Percentiles rank a stretch among this genome's conserved stretches.
Conservation (phyloP, 2,888 invertebrate genomes). For the Torymus tubicola region DNA sequence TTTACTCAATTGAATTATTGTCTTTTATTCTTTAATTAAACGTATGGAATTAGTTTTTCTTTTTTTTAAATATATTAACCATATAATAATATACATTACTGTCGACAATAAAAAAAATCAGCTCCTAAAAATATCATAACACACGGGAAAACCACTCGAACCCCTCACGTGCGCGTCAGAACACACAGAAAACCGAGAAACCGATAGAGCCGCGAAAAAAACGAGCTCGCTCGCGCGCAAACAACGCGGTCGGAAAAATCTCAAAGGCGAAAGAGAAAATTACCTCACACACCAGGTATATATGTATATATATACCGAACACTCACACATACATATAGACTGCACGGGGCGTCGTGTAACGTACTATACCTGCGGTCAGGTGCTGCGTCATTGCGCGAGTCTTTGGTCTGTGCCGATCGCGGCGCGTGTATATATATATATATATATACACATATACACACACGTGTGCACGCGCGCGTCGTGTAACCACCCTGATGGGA, state of each 20-base stretch:
- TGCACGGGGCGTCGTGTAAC: not conserved
- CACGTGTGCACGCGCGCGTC: not conserved
- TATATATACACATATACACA: constrained; percentile 25
- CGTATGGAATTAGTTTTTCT: too few species aligned
- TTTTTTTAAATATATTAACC: too few species aligned
- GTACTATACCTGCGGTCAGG: constrained; percentile 38
- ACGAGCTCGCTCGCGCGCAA: not conserved
- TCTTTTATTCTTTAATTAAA: too few species aligned
- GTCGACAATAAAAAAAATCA: too few species aligned
- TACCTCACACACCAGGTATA: not conserved
- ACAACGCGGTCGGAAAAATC: not conserved
- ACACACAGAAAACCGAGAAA: constrained; percentile 11
- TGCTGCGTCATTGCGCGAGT: constrained; percentile 69
- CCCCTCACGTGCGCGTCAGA: not conserved
- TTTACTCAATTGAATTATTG: too few species aligned
- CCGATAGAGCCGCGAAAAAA: constrained; percentile 1
- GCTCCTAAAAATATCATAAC: too few species aligned
- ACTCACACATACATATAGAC: too few species aligned
- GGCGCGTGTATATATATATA: constrained; percentile 39
- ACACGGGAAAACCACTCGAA: too few species aligned
- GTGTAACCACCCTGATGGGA: constrained; percentile 58
- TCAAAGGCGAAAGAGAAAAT: not conserved
- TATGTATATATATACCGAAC: too few species aligned
- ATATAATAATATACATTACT: too few species aligned
- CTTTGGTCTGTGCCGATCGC: constrained; percentile 65